Evolutionary conservation across 2,113 vertebrate species (phyloP).

Genomic region (Melanotaenia duboulayi): DNA sequence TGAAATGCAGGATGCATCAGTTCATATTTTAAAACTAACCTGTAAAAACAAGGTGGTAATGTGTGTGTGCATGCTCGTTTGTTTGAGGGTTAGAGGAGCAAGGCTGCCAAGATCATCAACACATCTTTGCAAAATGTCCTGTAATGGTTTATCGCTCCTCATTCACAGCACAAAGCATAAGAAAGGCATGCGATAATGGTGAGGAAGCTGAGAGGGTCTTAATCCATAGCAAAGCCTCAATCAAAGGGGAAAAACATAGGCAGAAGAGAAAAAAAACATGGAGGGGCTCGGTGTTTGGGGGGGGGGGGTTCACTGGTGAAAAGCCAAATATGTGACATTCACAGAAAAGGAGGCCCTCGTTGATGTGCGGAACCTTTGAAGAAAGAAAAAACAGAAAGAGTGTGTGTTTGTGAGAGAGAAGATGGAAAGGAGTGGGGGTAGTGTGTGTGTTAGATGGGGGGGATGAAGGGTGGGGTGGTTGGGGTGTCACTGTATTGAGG

Average conservation of each 20-base stretch:
- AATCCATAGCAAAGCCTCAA: constrained; percentile 84
- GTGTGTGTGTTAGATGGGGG: not conserved
- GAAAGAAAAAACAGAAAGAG: constrained; percentile 49
- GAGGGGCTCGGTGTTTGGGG: constrained; percentile 41
- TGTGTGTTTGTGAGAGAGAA: constrained; percentile 18
- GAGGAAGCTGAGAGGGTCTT: constrained; percentile 59
- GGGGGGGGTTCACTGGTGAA: constrained; percentile 64
- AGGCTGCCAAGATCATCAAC: constrained; percentile 32
- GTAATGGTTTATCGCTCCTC: constrained; percentile 53
- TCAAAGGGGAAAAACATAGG: constrained; percentile 87
- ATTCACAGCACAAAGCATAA: constrained; percentile 46
- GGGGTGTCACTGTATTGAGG: constrained; percentile 82
- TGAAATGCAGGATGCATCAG: not conserved
- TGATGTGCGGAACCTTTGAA: constrained; percentile 74
- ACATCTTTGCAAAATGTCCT: constrained; percentile 55
- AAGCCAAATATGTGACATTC: constrained; percentile 78
- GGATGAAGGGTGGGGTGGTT: not conserved
- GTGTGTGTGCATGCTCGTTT: not conserved
- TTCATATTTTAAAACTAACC: not conserved
- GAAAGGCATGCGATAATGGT: constrained; percentile 54
- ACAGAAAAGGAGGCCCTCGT: constrained; percentile 77
- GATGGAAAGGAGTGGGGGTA: constrained; percentile 11
- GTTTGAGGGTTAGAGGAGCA: not conserved
- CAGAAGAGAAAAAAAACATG: constrained; percentile 71
- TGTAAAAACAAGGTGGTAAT: not conserved